Evolutionary conservation across 2,113 vertebrate species (phyloP).

Genomic region (Clarias macrocephalus): DNA sequence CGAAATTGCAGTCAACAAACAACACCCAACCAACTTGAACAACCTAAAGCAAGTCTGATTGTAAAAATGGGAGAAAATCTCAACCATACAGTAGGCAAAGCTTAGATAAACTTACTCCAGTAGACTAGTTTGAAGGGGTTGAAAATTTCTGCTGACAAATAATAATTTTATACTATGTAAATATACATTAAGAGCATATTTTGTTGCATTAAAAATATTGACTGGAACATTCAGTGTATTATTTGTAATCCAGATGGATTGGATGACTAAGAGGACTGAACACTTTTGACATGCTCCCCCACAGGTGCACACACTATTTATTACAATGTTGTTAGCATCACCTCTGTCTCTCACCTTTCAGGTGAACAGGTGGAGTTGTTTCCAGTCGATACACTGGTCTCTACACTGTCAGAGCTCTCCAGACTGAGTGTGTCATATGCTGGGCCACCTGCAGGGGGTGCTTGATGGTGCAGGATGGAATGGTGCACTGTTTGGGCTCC

Average conservation of each 20-base stretch:
- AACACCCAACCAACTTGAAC: neutral
- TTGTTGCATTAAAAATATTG: neutral
- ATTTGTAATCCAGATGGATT: neutral
- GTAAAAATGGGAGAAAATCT: neutral
- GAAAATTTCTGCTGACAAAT: neutral
- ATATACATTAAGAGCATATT: neutral
- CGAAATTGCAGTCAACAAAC: neutral
- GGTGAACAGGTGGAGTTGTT: slow-evolving; percentile 91
- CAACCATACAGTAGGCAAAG: neutral
- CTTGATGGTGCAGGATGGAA: slow-evolving; percentile 87
- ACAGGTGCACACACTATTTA: too few species aligned
- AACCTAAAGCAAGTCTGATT: neutral
- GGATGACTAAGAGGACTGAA: neutral
- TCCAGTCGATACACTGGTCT: slow-evolving; percentile 91
- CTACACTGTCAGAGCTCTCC: slow-evolving; percentile 97
- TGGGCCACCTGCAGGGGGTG: slow-evolving; percentile 73
- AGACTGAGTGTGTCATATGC: slow-evolving; percentile 94
- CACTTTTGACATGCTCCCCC: neutral
- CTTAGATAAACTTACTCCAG: neutral
- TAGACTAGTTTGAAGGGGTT: neutral
- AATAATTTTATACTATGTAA: neutral
- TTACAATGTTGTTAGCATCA: neutral
- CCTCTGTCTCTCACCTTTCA: slow-evolving; percentile 78
- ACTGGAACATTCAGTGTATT: neutral
- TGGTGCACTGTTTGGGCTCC: slow-evolving; percentile 79